Conservation (phyloP, 2,113 vertebrate genomes). For the Periophthalmodon schlosseri region DNA sequence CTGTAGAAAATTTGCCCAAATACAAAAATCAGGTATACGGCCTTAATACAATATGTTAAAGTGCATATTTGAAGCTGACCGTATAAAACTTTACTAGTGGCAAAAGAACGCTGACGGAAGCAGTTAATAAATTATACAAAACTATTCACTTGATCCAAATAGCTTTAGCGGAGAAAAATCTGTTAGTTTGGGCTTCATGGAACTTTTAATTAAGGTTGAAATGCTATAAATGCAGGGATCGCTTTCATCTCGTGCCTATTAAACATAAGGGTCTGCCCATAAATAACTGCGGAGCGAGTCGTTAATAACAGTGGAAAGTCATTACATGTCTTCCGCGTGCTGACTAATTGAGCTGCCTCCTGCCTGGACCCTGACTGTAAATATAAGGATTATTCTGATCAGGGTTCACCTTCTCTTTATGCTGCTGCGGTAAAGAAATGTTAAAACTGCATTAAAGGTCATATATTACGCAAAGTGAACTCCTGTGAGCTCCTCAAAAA, state of each 20-base stretch:
- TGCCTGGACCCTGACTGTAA: conserved; percentile 52
- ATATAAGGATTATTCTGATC: conserved; percentile 59
- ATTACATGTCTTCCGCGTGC: conserved; percentile 62
- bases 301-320: conserved; percentile 75
- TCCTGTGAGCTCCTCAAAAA: no score
- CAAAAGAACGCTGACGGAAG: conserved; percentile 22
- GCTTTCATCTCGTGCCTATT: conserved; percentile 58
- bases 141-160: conserved; percentile 40
- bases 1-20: no score
- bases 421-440: neutral
- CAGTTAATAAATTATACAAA: conserved; percentile 35
- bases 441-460: neutral
- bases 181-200: conserved; percentile 48
- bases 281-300: conserved; percentile 62
- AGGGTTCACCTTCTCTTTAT: conserved; percentile 12
- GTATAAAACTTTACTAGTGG: conserved; percentile 15
- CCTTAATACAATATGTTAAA: neutral
- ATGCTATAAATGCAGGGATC: conserved; percentile 40
- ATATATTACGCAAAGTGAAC: no score
- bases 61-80: conserved; percentile 16
- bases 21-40: no score
- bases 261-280: conserved; percentile 63
- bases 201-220: conserved; percentile 57
- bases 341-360: conserved; percentile 71
- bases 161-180: conserved; percentile 35